These are phyloP conservation scores for Zaprionus kolodkinae DNA, from an alignment of 1,140 invertebrate species.

Conservation along the genomic window DNA sequence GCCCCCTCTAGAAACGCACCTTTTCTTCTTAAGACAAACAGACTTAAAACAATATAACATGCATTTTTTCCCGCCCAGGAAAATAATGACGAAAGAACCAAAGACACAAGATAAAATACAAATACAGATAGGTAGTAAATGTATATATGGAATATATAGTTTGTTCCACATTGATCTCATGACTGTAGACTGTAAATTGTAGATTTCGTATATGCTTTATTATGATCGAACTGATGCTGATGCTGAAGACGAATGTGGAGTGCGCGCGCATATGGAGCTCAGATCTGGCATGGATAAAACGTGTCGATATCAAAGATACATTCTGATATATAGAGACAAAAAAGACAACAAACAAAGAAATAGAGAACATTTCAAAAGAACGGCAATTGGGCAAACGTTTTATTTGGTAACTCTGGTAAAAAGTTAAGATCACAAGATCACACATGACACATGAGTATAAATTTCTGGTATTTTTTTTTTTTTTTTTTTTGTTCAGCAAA, in stretches of 20 bases:
- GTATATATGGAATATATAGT: not conserved
- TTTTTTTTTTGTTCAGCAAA: slow-evolving; percentile 42
- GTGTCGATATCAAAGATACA: not conserved
- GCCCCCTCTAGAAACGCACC: not conserved
- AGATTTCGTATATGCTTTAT: not conserved
- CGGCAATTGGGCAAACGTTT: slow-evolving; percentile 49
- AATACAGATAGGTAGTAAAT: not conserved
- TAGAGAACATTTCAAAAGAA: slow-evolving; percentile 56
- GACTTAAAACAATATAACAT: not conserved
- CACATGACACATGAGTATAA: slow-evolving; percentile 25
- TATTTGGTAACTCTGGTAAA: slow-evolving; percentile 51
- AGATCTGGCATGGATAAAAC: not conserved
- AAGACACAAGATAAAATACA: slow-evolving; percentile 1
- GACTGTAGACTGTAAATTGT: slow-evolving; percentile 9
- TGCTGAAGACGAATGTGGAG: slow-evolving; percentile 1
- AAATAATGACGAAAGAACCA: slow-evolving; percentile 2
- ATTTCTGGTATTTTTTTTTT: slow-evolving; percentile 4
- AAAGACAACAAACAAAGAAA: slow-evolving; percentile 52
- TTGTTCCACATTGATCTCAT: not conserved
- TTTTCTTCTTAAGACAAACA: not conserved
- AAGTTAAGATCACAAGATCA: slow-evolving; percentile 38
- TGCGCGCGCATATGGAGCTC: not conserved
- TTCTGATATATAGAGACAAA: slow-evolving; percentile 17
- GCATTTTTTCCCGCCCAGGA: not conserved
- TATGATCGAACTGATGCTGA: slow-evolving; percentile 5